Evolutionary conservation across 2,797 vertebrate genomes (phyloP).

Genomic region (Oryzias dopingdopingensis): DNA sequence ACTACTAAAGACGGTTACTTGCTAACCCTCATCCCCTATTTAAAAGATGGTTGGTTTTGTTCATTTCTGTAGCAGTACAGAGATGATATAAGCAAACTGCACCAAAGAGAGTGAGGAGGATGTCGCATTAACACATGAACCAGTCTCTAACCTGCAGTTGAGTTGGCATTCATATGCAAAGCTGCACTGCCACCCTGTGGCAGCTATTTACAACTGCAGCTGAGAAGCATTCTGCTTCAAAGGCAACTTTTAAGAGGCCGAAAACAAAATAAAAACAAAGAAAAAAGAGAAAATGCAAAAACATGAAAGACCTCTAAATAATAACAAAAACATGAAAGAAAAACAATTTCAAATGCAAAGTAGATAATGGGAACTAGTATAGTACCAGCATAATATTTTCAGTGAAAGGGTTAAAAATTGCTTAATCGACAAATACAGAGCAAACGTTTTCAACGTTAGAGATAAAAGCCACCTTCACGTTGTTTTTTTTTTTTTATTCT

Average conservation of each 20-base stretch:
- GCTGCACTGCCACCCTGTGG: slow-evolving; percentile 40
- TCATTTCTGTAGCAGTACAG: slow-evolving; percentile 8
- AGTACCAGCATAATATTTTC: too few relatives aligned
- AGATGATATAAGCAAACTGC: slow-evolving; percentile 29
- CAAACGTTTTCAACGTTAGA: too few relatives aligned
- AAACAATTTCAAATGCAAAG: too few relatives aligned
- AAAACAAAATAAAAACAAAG: background rate
- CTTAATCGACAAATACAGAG: too few relatives aligned
- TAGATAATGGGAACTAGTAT: too few relatives aligned
- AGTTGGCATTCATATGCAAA: background rate
- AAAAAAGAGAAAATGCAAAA: background rate
- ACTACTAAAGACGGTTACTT: too few relatives aligned
- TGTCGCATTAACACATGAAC: slow-evolving; percentile 60
- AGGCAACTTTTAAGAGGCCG: too few relatives aligned
- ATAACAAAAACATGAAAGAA: too few relatives aligned
- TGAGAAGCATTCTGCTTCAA: background rate
- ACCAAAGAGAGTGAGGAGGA: slow-evolving; percentile 38
- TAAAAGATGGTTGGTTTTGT: slow-evolving; percentile 1
- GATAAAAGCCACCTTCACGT: too few relatives aligned
- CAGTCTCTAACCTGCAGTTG: slow-evolving; percentile 52
- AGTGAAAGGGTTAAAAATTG: too few relatives aligned
- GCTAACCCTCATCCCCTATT: background rate
- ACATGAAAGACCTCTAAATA: too few relatives aligned
- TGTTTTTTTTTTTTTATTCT: too few relatives aligned
- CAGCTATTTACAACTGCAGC: background rate